Conservation (phyloP, 1,140 invertebrate genomes). For the Dendroctonus valens region DNA sequence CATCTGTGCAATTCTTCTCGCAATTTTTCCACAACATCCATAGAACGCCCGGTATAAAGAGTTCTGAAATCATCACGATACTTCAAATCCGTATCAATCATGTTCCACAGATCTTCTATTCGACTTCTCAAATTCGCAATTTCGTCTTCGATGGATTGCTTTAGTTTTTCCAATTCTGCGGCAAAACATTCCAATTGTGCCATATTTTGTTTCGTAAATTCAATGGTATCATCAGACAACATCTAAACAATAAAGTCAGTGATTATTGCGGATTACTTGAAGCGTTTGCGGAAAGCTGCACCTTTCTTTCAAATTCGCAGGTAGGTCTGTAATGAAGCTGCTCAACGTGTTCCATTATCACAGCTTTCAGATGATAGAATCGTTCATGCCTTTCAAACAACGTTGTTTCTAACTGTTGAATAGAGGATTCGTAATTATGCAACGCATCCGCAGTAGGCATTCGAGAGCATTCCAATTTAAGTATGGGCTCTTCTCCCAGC, state of each 20-base stretch:
- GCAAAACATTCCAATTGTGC: conserved; percentile 52
- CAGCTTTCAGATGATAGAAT: conserved; percentile 55
- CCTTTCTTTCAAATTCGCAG: conserved; percentile 54
- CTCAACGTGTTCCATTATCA: conserved; percentile 57
- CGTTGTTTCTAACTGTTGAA: conserved; percentile 57
- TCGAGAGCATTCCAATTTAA: conserved; percentile 50
- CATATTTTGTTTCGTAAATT: conserved; percentile 57
- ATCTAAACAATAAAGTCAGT: conserved; percentile 37
- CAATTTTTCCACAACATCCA: conserved; percentile 55
- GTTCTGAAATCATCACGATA: conserved; percentile 55
- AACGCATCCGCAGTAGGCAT: conserved; percentile 56
- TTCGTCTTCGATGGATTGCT: conserved; percentile 32
- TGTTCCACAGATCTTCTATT: conserved; percentile 60
- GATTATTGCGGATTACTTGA: background rate
- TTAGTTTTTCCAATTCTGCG: conserved; percentile 41
- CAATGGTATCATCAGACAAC: conserved; percentile 55
- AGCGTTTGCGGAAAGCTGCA: background rate
- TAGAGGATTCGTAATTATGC: conserved; percentile 52
- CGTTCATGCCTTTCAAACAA: conserved; percentile 55
- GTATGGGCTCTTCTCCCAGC: conserved; percentile 51
- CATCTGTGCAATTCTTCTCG: conserved; percentile 62
- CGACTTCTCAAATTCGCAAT: conserved; percentile 54
- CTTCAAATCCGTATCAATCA: conserved; percentile 59
- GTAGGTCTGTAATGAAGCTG: conserved; percentile 56
- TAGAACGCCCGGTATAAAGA: conserved; percentile 54